These are phyloP conservation scores for Syrmaticus mikado DNA, from an alignment of 2,113 vertebrate species.

Conservation along the genomic window DNA sequence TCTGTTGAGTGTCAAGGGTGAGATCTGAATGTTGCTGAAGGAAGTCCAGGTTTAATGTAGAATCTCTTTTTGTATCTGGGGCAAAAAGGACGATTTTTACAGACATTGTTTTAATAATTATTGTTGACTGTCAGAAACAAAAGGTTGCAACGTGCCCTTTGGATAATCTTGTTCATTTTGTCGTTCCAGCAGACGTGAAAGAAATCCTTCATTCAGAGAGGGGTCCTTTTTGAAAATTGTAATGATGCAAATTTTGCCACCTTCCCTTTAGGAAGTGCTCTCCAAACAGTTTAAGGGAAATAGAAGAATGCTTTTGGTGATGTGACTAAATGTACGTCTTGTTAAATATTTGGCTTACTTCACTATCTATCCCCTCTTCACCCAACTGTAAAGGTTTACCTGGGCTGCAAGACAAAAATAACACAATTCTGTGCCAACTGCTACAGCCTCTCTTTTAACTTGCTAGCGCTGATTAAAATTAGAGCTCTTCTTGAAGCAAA, in stretches of 20 bases:
- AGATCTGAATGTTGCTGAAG: slow-evolving; percentile 1
- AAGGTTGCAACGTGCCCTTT: not conserved
- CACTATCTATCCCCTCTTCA: not conserved
- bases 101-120: slow-evolving; percentile 21
- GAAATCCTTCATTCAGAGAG: slow-evolving; percentile 13
- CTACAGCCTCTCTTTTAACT: slow-evolving; percentile 4
- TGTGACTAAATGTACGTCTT: slow-evolving; percentile 47
- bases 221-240: not conserved
- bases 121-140: not conserved
- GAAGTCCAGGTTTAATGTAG: not conserved
- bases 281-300: slow-evolving; percentile 27
- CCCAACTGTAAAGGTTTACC: slow-evolving; percentile 43
- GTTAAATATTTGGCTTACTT: slow-evolving; percentile 24
- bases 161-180: slow-evolving; percentile 22
- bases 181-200: slow-evolving; percentile 15
- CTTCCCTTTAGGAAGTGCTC: slow-evolving; percentile 47
- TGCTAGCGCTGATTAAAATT: not conserved
- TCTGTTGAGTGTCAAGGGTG: not conserved
- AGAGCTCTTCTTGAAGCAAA: not conserved
- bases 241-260: not conserved
- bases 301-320: slow-evolving; percentile 26
- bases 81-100: not conserved
- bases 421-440: not conserved
- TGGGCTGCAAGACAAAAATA: slow-evolving; percentile 49
- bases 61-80: slow-evolving; percentile 48